Conservation (phyloP, 2,113 vertebrate species). For the Oreochromis aureus region DNA sequence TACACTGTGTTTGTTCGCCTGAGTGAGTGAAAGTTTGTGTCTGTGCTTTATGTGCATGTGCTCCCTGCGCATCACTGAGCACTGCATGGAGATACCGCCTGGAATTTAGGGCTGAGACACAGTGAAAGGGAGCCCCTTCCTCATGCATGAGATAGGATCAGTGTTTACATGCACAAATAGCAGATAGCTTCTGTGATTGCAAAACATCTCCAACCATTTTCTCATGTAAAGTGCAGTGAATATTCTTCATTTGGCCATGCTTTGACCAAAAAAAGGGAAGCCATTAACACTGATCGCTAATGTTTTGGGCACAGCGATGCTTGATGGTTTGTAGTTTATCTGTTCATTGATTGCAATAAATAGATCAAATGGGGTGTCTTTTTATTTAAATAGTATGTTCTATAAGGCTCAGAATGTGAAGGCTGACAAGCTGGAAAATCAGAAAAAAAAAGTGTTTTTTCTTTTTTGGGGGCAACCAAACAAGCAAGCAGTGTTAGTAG, state of each 20-base stretch:
- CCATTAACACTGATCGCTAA: neutral
- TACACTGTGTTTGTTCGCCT: neutral
- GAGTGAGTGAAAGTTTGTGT: neutral
- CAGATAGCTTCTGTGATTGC: constrained; percentile 21
- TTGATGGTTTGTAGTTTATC: neutral
- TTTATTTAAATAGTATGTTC: neutral
- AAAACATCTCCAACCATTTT: neutral
- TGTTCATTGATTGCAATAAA: neutral
- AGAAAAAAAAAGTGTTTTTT: neutral
- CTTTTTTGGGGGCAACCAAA: neutral
- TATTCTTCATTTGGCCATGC: no score
- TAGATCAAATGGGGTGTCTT: neutral
- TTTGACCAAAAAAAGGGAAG: neutral
- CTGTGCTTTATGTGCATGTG: neutral
- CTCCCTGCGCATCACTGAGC: constrained; percentile 37
- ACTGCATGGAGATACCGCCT: constrained; percentile 39
- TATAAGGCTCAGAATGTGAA: neutral
- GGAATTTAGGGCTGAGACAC: constrained; percentile 52
- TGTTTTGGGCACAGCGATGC: neutral
- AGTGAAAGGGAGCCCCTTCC: constrained; percentile 53
- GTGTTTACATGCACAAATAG: constrained; percentile 56
- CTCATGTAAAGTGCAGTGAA: neutral
- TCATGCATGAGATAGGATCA: constrained; percentile 57
- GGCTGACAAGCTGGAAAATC: accelerated
- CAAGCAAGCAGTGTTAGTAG: neutral